These are phyloP conservation scores for Podiceps cristatus DNA, from an alignment of 2,113 vertebrate genomes.

Conservation along the genomic window DNA sequence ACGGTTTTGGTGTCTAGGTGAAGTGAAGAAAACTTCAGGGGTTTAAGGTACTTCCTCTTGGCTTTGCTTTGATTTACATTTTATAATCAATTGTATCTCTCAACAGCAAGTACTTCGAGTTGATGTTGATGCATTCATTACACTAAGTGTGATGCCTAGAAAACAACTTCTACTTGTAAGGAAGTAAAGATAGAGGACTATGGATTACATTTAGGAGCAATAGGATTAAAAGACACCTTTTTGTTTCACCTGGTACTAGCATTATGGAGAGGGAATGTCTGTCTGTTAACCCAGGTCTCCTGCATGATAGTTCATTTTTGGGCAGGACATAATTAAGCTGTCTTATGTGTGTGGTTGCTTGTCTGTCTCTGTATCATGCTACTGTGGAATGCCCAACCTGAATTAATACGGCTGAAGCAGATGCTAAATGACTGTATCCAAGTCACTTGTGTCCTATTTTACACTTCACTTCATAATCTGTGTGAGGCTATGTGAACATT, in stretches of 20 bases:
- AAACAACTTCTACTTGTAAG: not conserved
- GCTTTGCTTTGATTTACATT: not conserved
- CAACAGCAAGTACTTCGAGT: not conserved
- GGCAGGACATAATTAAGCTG: constrained; percentile 62
- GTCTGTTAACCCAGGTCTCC: not conserved
- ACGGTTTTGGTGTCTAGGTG: not conserved
- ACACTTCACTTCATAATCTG: constrained; percentile 74
- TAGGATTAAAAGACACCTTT: not conserved
- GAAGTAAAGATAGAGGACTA: not conserved
- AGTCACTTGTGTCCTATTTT: constrained; percentile 76
- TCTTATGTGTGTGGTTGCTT: constrained; percentile 26
- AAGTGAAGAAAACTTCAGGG: not conserved
- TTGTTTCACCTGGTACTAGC: not conserved
- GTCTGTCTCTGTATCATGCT: constrained; percentile 55
- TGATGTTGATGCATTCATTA: not conserved
- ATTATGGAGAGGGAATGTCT: not conserved
- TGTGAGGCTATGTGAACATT: constrained; percentile 59
- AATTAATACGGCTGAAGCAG: constrained; percentile 77
- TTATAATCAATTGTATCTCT: not conserved
- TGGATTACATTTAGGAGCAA: not conserved
- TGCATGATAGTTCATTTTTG: constrained; percentile 31
- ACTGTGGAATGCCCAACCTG: constrained; percentile 58
- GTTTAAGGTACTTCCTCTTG: not conserved
- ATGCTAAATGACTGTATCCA: constrained; percentile 75
- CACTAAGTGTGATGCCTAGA: not conserved